Conservation (phyloP, 2,888 invertebrate genomes). For the Sphaerophoria taeniata region DNA sequence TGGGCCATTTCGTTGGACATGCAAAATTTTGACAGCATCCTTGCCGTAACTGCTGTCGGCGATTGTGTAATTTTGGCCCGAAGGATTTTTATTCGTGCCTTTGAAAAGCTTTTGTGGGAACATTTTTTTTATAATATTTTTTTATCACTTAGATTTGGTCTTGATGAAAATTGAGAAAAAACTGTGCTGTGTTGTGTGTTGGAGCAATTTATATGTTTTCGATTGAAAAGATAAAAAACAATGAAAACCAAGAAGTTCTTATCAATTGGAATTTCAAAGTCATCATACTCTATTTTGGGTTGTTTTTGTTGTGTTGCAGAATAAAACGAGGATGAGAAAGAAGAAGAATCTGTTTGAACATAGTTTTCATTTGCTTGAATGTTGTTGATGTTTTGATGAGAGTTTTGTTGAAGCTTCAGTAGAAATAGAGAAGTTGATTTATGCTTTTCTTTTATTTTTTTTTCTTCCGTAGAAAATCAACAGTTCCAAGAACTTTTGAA, state of each 20-base stretch:
- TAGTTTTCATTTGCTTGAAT: neutral
- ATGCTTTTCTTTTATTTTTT: no score
- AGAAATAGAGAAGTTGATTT: no score
- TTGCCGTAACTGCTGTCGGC: constrained; percentile 85
- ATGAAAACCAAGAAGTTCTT: constrained; percentile 10
- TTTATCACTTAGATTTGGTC: neutral
- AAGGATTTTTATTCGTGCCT: constrained; percentile 10
- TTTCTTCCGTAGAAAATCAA: neutral
- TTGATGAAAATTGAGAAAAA: constrained; percentile 5
- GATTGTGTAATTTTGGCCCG: constrained; percentile 76
- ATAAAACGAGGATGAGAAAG: neutral
- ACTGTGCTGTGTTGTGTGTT: constrained; percentile 12
- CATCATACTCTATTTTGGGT: neutral
- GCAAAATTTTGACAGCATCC: constrained; percentile 88
- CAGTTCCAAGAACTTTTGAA: neutral
- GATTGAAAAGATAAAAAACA: constrained; percentile 42
- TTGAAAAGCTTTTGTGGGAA: constrained; percentile 48
- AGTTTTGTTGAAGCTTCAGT: no score
- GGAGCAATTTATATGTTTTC: constrained; percentile 56
- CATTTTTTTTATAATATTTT: constrained; percentile 26
- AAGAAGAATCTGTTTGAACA: neutral
- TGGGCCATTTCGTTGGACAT: constrained; percentile 87
- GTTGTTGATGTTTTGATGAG: neutral
- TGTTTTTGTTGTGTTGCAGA: neutral
- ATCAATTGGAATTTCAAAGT: constrained; percentile 1